Conservation (phyloP, 2,888 invertebrate genomes). For the Bembecia ichneumoniformis region DNA sequence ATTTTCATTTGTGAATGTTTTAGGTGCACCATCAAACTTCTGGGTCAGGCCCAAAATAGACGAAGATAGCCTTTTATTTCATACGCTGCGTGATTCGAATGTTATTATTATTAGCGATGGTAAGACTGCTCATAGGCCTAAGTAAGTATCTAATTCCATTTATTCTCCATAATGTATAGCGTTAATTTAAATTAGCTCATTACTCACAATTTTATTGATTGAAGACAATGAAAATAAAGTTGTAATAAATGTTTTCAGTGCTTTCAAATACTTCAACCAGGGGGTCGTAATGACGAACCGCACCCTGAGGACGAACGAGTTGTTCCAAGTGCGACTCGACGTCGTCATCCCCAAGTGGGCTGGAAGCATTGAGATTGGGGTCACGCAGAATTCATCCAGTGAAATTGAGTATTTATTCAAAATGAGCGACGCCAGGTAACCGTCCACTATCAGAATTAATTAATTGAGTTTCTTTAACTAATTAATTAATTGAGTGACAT, state of each 20-base stretch:
- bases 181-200: too few relatives aligned
- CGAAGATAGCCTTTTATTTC: constrained; percentile 87
- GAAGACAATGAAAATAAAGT: not conserved
- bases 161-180: not conserved
- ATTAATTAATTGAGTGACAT: too few relatives aligned
- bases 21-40: constrained; percentile 45
- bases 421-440: constrained; percentile 90
- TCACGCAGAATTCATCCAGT: constrained; percentile 90
- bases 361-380: constrained; percentile 93
- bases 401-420: constrained; percentile 92
- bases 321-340: constrained; percentile 93
- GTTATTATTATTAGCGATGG: constrained; percentile 93
- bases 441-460: too few relatives aligned
- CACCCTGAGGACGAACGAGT: constrained; percentile 86
- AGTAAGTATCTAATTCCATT: constrained; percentile 71
- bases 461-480: too few relatives aligned
- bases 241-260: constrained; percentile 60
- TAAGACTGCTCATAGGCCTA: constrained; percentile 91
- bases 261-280: constrained; percentile 94
- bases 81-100: constrained; percentile 92
- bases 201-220: not conserved
- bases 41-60: constrained; percentile 40
- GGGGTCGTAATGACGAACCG: constrained; percentile 92
- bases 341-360: constrained; percentile 95
- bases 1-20: constrained; percentile 17